These are phyloP conservation scores for Netelia melanura DNA, from an alignment of 2,888 invertebrate species.

Conservation along the genomic window DNA sequence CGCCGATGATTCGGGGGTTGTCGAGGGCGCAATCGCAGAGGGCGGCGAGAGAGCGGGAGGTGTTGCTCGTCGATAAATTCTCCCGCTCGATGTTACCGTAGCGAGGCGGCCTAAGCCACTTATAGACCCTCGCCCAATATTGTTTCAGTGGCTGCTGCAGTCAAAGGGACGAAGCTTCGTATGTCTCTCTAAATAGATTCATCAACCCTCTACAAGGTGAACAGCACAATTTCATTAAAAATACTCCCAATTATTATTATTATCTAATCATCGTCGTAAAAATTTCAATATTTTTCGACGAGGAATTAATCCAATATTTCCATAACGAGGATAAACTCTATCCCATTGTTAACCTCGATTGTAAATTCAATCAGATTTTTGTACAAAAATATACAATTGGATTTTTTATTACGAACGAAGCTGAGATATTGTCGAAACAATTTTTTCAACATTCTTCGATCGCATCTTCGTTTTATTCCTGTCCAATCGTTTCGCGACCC, in stretches of 20 bases:
- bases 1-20: slow-evolving; percentile 21
- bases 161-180: background rate
- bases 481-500: slow-evolving; percentile 34
- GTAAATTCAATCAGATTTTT: too few species aligned
- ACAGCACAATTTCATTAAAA: too few species aligned
- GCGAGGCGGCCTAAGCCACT: background rate
- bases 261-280: too few species aligned
- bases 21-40: slow-evolving; percentile 57
- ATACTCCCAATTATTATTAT: too few species aligned
- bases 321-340: too few species aligned
- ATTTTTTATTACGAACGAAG: background rate
- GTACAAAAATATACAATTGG: background rate
- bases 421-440: background rate
- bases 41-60: background rate
- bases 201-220: background rate
- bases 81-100: slow-evolving; percentile 13
- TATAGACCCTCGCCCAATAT: background rate
- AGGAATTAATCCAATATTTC: too few species aligned
- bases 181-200: background rate
- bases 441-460: background rate
- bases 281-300: too few species aligned
- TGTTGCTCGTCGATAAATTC: slow-evolving; percentile 56
- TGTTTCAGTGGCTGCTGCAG: background rate
- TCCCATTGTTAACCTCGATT: too few species aligned
- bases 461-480: slow-evolving; percentile 5